Percentiles rank a stretch among this genome's conserved stretches.
phyloP scores from a whole-genome alignment of 1,140 invertebrate genomes.

The Bradysia coprophila region DNA sequence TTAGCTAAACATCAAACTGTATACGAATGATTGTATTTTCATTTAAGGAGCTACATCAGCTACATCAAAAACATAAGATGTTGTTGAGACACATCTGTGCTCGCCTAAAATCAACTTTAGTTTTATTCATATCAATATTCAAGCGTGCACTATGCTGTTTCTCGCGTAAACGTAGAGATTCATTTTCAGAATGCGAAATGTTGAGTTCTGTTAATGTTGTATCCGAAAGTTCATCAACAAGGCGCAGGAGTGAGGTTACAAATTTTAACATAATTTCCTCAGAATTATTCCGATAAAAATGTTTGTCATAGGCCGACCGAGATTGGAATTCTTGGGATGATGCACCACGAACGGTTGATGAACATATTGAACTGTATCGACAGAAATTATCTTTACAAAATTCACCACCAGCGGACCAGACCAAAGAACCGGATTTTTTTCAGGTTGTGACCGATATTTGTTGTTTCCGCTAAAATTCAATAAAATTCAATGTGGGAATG shows the following conservation, averaged over 20 bases:
- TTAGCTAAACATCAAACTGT: too few species aligned
- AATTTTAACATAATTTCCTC: neutral
- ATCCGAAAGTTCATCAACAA: slow-evolving; percentile 3
- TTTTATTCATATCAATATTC: slow-evolving; percentile 16
- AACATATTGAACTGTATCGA: slow-evolving; percentile 23
- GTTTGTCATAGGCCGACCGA: slow-evolving; percentile 8
- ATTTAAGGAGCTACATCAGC: too few species aligned
- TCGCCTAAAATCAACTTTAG: slow-evolving; percentile 14
- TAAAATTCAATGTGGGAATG: too few species aligned
- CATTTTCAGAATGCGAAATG: slow-evolving; percentile 7
- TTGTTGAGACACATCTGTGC: slow-evolving; percentile 1
- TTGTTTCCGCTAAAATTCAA: too few species aligned
- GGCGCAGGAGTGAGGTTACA: neutral
- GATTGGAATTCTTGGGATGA: slow-evolving; percentile 25
- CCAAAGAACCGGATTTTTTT: slow-evolving; percentile 19
- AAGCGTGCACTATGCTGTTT: slow-evolving; percentile 21
- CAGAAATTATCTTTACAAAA: slow-evolving; percentile 16
- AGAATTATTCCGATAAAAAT: neutral
- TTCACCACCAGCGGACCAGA: too few species aligned
- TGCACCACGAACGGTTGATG: slow-evolving; percentile 19
- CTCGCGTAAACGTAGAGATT: slow-evolving; percentile 16
- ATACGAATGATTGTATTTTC: too few species aligned
- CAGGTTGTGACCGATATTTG: slow-evolving; percentile 16
- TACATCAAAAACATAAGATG: neutral
- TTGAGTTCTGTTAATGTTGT: slow-evolving; percentile 14